phyloP scores from a whole-genome alignment of 2,797 vertebrate species.

The Gambelia wislizenii region DNA sequence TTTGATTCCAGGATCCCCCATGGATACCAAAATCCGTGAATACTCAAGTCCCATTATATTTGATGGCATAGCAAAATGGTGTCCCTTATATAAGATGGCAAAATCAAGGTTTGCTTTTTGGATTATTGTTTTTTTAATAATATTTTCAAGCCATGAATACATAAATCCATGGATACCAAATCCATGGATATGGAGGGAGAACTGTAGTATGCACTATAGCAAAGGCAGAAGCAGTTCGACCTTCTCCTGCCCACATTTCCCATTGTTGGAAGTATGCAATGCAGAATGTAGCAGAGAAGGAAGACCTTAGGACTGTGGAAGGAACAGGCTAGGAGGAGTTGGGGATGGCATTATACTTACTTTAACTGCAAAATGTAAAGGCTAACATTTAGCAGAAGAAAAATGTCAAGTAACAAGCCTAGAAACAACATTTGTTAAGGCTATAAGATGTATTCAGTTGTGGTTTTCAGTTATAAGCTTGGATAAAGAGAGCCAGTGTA shows the following conservation, averaged over 20 bases:
- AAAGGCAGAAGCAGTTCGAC: background rate
- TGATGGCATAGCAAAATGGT: too few relatives aligned
- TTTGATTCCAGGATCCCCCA: too few relatives aligned
- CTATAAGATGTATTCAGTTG: background rate
- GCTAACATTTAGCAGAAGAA: background rate
- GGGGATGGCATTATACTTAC: background rate
- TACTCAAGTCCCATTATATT: too few relatives aligned
- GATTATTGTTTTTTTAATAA: too few relatives aligned
- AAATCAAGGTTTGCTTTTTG: too few relatives aligned
- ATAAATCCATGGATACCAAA: too few relatives aligned
- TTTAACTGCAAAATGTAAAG: background rate
- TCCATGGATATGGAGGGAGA: too few relatives aligned
- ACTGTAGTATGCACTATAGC: background rate
- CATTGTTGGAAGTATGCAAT: background rate
- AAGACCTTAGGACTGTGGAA: background rate
- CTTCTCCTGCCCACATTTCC: background rate
- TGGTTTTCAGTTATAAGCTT: background rate
- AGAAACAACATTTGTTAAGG: background rate
- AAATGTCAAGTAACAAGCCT: background rate
- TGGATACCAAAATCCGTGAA: too few relatives aligned
- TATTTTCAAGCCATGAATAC: too few relatives aligned
- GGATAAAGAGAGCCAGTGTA: too few relatives aligned
- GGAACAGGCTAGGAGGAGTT: background rate
- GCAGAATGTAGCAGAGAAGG: background rate
- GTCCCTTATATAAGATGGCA: too few relatives aligned